Base-by-base conservation (phyloP, 2,113 vertebrate species). In the Sapajus apella region DNA sequence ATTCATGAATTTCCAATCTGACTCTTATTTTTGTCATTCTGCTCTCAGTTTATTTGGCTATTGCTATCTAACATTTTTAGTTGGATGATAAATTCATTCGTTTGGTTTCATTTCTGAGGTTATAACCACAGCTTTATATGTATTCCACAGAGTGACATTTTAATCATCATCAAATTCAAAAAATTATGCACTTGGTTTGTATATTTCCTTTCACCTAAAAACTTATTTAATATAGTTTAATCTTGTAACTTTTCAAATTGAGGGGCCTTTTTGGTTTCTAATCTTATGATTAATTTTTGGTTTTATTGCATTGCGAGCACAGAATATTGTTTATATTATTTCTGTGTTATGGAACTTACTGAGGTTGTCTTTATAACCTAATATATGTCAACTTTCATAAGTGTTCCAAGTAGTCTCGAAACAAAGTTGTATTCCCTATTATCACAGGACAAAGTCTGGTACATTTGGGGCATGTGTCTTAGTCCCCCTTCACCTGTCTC, bases 311-410 rank as follows among this genome's bases (percentile, higher is more conserved):
- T 12, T 80, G 55, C 61, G 68, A 79, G 86, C 61, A 45, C 40
- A 75, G 52, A 93, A 93, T 45, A 30, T 45, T 52, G 47, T 75
- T 43, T 80, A n/a, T 27, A 90, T 86, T 61, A 58, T 10, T 95
- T 66, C n/a, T 61, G 47, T 23, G 52, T 79, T 82, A 79, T 2
- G 13, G 45, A 52, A 76, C 25, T 89, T 85, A 91, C 6, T 52
- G 72, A 92, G 25, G 52, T 80, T 95, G 80, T 89, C 81, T 83
- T 68, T 90, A 37, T 90, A 94, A 92, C 64, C 85, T 82, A 90
- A 87, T 79, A 40, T 8, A 73, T 50, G 52, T 90, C 76, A 90
- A 27, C 58, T 58, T 82, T 83, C 75, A 90, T 50, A 72, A 66
- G 55, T 11, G 43, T 73, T 47, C 47, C n/a, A 6, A 5, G 7